phyloP scores from a whole-genome alignment of 2,797 vertebrate genomes.

The Chrysocyon brachyurus region DNA sequence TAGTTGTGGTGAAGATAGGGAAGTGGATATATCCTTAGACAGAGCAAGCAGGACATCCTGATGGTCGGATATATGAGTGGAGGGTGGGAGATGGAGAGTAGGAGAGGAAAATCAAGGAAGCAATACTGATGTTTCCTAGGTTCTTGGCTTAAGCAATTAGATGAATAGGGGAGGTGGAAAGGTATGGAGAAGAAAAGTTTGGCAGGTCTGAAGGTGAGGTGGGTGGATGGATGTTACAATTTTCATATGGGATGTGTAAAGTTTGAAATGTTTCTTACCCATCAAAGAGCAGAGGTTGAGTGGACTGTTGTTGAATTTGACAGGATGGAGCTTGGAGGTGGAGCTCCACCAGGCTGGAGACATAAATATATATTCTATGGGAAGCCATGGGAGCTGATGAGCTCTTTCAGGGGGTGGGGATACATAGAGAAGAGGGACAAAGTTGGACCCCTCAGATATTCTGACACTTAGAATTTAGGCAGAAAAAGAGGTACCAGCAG shows the following conservation, averaged over 20 bases:
- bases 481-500: neutral
- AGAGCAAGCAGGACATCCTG: neutral
- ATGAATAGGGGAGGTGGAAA: neutral
- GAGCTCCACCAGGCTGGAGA: neutral
- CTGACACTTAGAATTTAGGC: constrained; percentile 13
- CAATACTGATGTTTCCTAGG: neutral
- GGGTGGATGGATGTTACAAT: neutral
- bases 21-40: neutral
- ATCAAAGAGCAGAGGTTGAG: neutral
- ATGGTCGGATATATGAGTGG: neutral
- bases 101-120: neutral
- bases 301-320: neutral
- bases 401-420: neutral
- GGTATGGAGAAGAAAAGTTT: neutral
- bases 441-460: neutral
- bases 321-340: neutral
- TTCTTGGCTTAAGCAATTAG: neutral
- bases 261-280: neutral
- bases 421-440: neutral
- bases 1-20: neutral
- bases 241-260: neutral
- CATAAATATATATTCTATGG: neutral
- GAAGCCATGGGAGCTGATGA: neutral
- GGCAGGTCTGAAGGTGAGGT: neutral
- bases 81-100: neutral